Percentiles rank a stretch among this genome's conserved stretches.
Evolutionary conservation across 2,797 vertebrate species (phyloP).

Genomic region (Falco concolor): DNA sequence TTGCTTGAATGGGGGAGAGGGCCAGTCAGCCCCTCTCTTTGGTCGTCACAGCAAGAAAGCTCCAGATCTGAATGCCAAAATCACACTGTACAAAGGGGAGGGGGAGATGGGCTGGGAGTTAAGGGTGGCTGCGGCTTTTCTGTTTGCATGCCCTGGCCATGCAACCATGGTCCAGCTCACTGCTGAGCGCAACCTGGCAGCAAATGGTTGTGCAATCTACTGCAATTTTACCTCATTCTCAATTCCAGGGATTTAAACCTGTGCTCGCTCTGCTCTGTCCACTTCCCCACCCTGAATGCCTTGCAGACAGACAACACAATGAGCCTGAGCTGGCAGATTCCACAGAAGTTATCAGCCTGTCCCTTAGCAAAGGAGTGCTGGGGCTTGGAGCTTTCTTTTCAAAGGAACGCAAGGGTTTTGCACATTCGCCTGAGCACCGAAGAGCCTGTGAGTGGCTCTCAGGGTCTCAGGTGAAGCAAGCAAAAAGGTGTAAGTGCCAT

Average conservation of each 20-base stretch:
- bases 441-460: neutral
- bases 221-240: neutral
- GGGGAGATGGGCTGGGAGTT: neutral
- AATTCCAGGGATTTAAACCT: neutral
- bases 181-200: neutral
- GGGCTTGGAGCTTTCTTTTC: neutral
- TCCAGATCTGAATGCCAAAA: neutral
- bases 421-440: neutral
- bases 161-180: neutral
- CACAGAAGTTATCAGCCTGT: neutral
- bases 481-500: neutral
- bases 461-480: neutral
- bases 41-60: neutral
- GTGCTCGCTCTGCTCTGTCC: neutral
- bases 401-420: neutral
- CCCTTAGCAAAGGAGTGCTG: neutral
- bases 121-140: neutral
- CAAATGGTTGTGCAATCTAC: neutral
- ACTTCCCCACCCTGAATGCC: neutral
- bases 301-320: neutral
- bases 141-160: neutral
- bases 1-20: neutral
- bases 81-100: neutral
- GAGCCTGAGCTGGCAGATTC: rapidly evolving
- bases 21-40: neutral